Conservation (phyloP, 2,113 vertebrate genomes). For the Carlito syrichta region DNA sequence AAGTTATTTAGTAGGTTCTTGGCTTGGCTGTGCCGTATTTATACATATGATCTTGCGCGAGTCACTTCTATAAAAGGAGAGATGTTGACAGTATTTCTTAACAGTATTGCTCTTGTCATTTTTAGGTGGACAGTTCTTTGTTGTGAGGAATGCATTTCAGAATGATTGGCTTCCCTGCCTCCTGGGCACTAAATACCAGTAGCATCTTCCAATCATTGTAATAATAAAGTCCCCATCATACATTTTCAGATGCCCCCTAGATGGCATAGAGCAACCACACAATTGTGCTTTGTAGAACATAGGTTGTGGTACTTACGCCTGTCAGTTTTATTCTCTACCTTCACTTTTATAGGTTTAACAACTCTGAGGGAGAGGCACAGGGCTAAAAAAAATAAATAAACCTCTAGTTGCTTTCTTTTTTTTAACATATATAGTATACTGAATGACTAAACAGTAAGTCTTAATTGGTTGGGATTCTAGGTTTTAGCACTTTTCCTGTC, state of each 20-base stretch:
- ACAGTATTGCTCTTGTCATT: background rate
- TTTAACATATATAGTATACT: background rate
- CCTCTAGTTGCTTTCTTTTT: background rate
- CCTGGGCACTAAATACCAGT: background rate
- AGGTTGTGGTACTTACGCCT: background rate
- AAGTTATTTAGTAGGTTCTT: background rate
- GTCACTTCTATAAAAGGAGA: background rate
- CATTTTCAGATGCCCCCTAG: background rate
- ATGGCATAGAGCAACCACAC: background rate
- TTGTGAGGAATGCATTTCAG: background rate
- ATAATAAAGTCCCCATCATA: background rate
- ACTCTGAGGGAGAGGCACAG: no score
- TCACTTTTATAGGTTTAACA: background rate
- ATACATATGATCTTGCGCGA: background rate
- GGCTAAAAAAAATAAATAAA: no score
- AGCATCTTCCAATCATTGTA: background rate
- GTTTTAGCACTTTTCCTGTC: constrained; percentile 6
- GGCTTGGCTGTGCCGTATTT: background rate
- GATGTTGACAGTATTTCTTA: background rate
- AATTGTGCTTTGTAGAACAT: background rate
- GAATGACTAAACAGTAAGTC: background rate
- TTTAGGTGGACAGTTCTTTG: background rate
- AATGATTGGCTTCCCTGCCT: background rate
- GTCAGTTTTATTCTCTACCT: background rate
- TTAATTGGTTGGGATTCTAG: background rate